Conservation (phyloP, 2,888 invertebrate species). For the Polydrusus tereticollis region DNA sequence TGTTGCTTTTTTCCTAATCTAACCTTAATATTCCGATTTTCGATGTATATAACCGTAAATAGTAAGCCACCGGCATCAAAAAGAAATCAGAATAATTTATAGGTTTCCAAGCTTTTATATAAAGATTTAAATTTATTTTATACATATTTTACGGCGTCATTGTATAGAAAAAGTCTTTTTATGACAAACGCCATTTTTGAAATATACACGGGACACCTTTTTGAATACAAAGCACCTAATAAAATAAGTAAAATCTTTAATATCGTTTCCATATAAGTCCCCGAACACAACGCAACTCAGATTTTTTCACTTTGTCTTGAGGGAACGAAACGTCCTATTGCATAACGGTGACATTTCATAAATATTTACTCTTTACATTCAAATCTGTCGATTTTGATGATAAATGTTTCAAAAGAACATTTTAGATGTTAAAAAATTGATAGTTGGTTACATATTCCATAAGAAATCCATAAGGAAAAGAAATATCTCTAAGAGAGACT, state of each 20-base stretch:
- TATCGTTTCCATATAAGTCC: slow-evolving; percentile 12
- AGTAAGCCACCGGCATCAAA: neutral
- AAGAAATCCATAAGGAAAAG: too few species aligned
- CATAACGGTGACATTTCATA: neutral
- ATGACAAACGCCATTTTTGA: slow-evolving; percentile 9
- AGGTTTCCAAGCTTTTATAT: neutral
- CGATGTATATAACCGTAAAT: too few species aligned
- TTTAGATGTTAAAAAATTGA: neutral
- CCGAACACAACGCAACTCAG: neutral
- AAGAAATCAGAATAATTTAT: neutral
- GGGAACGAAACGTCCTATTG: neutral
- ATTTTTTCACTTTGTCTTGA: neutral
- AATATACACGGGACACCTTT: slow-evolving; percentile 16
- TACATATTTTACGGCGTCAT: neutral
- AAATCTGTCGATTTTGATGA: neutral
- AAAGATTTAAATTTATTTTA: slow-evolving; percentile 5
- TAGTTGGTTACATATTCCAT: neutral
- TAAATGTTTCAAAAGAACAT: neutral
- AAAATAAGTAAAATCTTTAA: slow-evolving; percentile 14
- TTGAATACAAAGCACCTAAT: slow-evolving; percentile 11
- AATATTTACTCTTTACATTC: neutral
- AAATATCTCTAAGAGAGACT: too few species aligned
- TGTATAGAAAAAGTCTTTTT: neutral
- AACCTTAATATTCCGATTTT: too few species aligned
- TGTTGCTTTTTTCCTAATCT: too few species aligned